These are phyloP conservation scores for Drosophila repletoides DNA, from an alignment of 1,140 invertebrate species.

Conservation along the genomic window DNA sequence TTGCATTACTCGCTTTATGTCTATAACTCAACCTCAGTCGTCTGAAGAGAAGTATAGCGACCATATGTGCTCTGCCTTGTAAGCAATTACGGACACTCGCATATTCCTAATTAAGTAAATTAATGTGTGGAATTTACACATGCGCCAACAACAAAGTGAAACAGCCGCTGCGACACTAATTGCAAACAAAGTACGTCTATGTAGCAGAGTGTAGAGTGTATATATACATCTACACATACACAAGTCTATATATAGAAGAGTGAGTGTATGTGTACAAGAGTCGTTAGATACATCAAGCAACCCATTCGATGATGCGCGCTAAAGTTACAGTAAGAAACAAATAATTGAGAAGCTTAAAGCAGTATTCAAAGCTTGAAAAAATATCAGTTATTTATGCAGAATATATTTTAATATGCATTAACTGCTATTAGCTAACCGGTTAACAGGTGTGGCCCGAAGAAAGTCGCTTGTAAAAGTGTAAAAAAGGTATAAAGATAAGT, in stretches of 20 bases:
- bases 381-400: no score
- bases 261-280: not conserved
- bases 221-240: not conserved
- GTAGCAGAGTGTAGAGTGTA: not conserved
- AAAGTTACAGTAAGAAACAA: slow-evolving; percentile 2
- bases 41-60: slow-evolving; percentile 47
- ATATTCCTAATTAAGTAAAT: slow-evolving; percentile 76
- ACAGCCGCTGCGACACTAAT: slow-evolving; percentile 78
- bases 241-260: not conserved
- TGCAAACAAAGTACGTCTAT: slow-evolving; percentile 64
- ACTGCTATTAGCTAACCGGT: no score
- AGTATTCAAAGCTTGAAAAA: no score
- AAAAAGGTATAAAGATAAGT: no score
- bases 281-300: slow-evolving; percentile 9
- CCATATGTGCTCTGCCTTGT: slow-evolving; percentile 68
- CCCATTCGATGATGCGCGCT: not conserved
- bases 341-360: slow-evolving; percentile 9
- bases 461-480: no score
- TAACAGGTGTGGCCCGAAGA: no score
- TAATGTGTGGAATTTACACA: slow-evolving; percentile 74
- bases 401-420: no score
- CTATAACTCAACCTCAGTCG: slow-evolving; percentile 25
- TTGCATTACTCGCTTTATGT: slow-evolving; percentile 50
- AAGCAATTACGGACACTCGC: slow-evolving; percentile 74
- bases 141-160: slow-evolving; percentile 61